Evolutionary conservation across 2,888 invertebrate genomes (phyloP).

Genomic region (Eupithecia pulchellata): DNA sequence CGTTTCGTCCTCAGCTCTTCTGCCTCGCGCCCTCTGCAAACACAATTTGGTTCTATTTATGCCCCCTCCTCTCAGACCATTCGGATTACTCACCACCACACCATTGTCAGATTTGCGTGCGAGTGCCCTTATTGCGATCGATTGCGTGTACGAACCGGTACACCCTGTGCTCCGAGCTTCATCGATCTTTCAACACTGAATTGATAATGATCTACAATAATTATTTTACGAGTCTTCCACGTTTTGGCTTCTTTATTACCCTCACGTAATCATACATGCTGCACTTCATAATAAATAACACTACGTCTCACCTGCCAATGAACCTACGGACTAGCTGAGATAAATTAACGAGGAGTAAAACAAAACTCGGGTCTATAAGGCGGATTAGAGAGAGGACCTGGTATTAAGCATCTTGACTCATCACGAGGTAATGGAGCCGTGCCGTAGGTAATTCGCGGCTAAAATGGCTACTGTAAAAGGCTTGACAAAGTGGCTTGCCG

Average conservation of each 20-base stretch:
- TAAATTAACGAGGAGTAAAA: conserved; percentile 26
- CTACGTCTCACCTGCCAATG: conserved; percentile 25
- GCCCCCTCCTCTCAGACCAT: conserved; percentile 52
- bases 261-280: conserved; percentile 33
- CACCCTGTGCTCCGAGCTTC: conserved; percentile 49
- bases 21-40: conserved; percentile 68
- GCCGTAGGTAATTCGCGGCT: conserved; percentile 61
- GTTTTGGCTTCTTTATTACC: conserved; percentile 53
- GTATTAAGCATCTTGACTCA: conserved; percentile 48
- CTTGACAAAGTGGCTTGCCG: conserved; percentile 64
- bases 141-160: conserved; percentile 63
- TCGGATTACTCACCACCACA: conserved; percentile 47
- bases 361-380: conserved; percentile 39
- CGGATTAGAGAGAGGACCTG: conserved; percentile 43
- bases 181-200: conserved; percentile 60
- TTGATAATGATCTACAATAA: conserved; percentile 61
- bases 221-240: conserved; percentile 55
- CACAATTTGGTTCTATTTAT: conserved; percentile 79
- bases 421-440: conserved; percentile 52
- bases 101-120: conserved; percentile 53
- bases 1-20: conserved; percentile 57
- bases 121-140: conserved; percentile 45
- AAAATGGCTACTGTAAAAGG: conserved; percentile 63
- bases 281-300: conserved; percentile 37
- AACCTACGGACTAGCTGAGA: conserved; percentile 17